phyloP scores from a whole-genome alignment of 2,113 vertebrate genomes.

The Eublepharis macularius region DNA sequence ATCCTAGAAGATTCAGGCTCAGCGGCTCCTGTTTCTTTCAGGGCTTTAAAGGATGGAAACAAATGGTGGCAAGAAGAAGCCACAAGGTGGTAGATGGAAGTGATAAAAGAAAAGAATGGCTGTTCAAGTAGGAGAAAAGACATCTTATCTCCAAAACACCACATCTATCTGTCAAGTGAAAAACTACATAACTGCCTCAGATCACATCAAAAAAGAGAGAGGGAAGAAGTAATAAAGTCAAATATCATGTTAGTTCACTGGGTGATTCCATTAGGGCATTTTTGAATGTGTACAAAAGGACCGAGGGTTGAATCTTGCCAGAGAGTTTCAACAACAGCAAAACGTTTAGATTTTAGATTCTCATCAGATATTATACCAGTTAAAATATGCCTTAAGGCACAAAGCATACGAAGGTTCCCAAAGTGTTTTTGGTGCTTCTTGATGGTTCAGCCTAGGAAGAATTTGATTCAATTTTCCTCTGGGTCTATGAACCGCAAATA shows the following conservation, averaged over 20 bases:
- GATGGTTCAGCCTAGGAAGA: neutral
- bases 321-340: neutral
- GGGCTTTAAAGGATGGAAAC: neutral
- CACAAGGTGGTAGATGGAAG: neutral
- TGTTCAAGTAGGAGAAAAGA: neutral
- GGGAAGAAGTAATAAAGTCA: neutral
- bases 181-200: neutral
- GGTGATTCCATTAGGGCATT: neutral
- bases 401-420: neutral
- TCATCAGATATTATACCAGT: neutral
- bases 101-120: neutral
- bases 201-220: constrained; percentile 5
- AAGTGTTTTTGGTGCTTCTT: neutral
- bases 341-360: neutral
- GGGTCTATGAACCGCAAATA: neutral
- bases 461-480: neutral
- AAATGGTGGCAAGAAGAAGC: neutral
- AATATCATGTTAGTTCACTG: neutral
- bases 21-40: neutral
- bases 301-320: neutral
- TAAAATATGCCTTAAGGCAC: neutral
- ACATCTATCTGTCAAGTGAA: neutral
- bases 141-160: neutral
- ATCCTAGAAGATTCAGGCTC: neutral
- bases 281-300: neutral